Evolutionary conservation across 2,888 invertebrate genomes (phyloP).

Genomic region (Aspidiotus rigidus): DNA sequence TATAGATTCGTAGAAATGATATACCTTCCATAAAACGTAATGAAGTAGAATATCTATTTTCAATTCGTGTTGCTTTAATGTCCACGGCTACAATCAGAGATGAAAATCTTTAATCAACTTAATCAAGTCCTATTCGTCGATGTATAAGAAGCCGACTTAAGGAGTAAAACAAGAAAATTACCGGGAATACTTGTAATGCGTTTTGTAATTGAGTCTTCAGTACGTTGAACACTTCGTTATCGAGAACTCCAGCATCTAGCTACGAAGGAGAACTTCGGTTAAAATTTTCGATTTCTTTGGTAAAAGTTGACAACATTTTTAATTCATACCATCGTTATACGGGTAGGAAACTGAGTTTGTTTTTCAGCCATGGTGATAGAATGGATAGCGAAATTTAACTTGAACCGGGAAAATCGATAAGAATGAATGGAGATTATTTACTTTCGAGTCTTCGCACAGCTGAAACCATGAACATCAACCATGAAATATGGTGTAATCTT

Average conservation of each 20-base stretch:
- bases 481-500: too few species aligned
- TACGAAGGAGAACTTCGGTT: slow-evolving; percentile 40
- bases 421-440: too few species aligned
- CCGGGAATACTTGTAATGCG: slow-evolving; percentile 57
- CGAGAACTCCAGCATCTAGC: slow-evolving; percentile 71
- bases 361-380: too few species aligned
- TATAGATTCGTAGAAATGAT: not conserved
- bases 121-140: slow-evolving; percentile 6
- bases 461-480: too few species aligned
- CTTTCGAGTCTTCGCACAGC: too few species aligned
- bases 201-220: slow-evolving; percentile 57
- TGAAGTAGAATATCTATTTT: slow-evolving; percentile 62
- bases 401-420: too few species aligned
- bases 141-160: slow-evolving; percentile 26
- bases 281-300: too few species aligned
- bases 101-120: slow-evolving; percentile 8
- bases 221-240: slow-evolving; percentile 65
- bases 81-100: slow-evolving; percentile 50
- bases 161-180: slow-evolving; percentile 41
- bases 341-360: too few species aligned
- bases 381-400: too few species aligned
- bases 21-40: slow-evolving; percentile 55
- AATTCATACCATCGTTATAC: too few species aligned
- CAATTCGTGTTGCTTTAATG: slow-evolving; percentile 49
- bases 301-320: too few species aligned